Evolutionary conservation across 2,797 vertebrate genomes (phyloP).

Genomic region (Ciconia nigra): DNA sequence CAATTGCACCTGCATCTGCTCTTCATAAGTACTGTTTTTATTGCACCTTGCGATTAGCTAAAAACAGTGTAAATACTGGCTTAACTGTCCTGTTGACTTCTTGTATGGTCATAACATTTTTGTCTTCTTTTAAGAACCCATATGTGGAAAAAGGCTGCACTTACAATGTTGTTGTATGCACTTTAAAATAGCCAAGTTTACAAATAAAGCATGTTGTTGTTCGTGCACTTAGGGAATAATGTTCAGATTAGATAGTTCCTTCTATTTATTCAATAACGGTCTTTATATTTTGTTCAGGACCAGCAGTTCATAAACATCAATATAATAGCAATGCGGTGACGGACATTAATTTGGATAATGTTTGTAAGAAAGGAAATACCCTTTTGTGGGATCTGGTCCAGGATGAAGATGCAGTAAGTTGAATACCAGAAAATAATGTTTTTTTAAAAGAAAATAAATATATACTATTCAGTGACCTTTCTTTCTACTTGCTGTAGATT

Average conservation of each 20-base stretch:
- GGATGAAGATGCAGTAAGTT: slow-evolving; percentile 93
- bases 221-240: background rate
- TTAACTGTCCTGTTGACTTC: background rate
- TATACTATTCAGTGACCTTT: slow-evolving; percentile 44
- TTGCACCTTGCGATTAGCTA: background rate
- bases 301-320: slow-evolving; percentile 94
- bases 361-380: slow-evolving; percentile 98
- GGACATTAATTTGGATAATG: slow-evolving; percentile 98
- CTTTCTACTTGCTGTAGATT: slow-evolving; percentile 80
- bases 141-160: background rate
- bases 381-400: slow-evolving; percentile 98
- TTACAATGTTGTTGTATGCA: background rate
- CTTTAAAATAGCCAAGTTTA: background rate
- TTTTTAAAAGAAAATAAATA: background rate
- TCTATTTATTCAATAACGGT: slow-evolving; percentile 12
- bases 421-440: background rate
- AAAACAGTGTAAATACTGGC: background rate
- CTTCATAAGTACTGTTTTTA: background rate
- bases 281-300: slow-evolving; percentile 80
- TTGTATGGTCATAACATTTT: background rate
- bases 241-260: background rate
- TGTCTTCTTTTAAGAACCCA: background rate
- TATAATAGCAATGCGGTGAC: slow-evolving; percentile 92
- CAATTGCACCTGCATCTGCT: background rate
- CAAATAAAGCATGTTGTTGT: background rate